These are phyloP conservation scores for Drosophila leontia DNA, from an alignment of 1,140 invertebrate species.

Conservation along the genomic window DNA sequence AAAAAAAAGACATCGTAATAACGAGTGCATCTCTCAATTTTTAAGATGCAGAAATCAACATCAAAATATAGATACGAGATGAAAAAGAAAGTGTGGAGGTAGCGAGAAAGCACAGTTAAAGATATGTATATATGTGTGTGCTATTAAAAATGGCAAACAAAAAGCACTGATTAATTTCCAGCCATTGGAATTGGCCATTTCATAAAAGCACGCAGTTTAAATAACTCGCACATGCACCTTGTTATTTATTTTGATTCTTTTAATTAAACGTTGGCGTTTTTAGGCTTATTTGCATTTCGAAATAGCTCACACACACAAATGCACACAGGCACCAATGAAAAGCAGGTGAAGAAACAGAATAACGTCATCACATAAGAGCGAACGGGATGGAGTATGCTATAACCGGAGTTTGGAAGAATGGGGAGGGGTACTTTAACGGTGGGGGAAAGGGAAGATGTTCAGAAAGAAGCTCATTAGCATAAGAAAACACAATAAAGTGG, in stretches of 20 bases:
- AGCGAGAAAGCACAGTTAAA: constrained; percentile 41
- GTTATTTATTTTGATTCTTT: constrained; percentile 71
- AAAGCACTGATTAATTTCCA: constrained; percentile 45
- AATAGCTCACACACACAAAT: constrained; percentile 12
- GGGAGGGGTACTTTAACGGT: constrained; percentile 2
- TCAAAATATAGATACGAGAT: constrained; percentile 50
- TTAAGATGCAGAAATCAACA: constrained; percentile 5
- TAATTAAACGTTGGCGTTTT: constrained; percentile 58
- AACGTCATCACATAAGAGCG: constrained; percentile 59
- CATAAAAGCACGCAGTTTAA: constrained; percentile 13
- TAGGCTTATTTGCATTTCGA: constrained; percentile 61
- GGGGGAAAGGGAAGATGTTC: constrained; percentile 41
- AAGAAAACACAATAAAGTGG: constrained; percentile 73
- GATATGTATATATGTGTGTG: constrained; percentile 45
- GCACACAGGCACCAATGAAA: constrained; percentile 16
- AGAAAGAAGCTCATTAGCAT: constrained; percentile 74
- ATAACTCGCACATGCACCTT: constrained; percentile 28
- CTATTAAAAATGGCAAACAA: constrained; percentile 70
- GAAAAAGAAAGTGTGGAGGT: constrained; percentile 76
- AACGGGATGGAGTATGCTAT: constrained; percentile 35
- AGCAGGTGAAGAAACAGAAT: constrained; percentile 67
- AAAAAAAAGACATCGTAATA: constrained; percentile 3
- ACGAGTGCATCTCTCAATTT: constrained; percentile 49
- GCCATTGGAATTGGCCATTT: constrained; percentile 1
- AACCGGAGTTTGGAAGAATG: constrained; percentile 1